Conservation (phyloP, 2,888 invertebrate genomes). For the Macaria liturata region DNA sequence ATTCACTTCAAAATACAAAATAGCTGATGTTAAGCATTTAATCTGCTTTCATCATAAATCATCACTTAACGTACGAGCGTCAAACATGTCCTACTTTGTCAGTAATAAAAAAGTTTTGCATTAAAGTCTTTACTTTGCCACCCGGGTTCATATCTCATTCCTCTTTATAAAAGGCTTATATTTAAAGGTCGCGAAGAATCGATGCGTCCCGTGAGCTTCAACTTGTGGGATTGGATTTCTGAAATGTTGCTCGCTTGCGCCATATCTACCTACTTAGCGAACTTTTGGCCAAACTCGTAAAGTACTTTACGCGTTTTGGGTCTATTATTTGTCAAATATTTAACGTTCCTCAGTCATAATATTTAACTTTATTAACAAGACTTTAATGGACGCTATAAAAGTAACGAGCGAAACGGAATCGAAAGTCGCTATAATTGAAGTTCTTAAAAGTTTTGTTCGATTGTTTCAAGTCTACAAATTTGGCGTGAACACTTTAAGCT, state of each 20-base stretch:
- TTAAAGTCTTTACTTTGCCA: neutral
- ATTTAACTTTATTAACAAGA: neutral
- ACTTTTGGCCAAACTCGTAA: constrained; percentile 23
- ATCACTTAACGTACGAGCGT: no score
- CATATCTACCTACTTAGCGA: constrained; percentile 20
- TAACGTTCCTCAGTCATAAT: constrained; percentile 3
- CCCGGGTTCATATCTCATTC: no score
- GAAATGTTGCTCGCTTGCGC: constrained; percentile 28
- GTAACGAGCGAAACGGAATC: constrained; percentile 1
- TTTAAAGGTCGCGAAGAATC: constrained; percentile 43
- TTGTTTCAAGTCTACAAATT: neutral
- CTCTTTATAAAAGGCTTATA: constrained; percentile 40
- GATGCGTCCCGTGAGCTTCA: constrained; percentile 49
- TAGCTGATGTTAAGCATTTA: no score
- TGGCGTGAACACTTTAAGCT: neutral
- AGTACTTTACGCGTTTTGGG: constrained; percentile 24
- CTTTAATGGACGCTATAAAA: constrained; percentile 1
- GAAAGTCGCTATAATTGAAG: neutral
- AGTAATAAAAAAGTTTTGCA: constrained; percentile 5
- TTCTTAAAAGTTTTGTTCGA: neutral
- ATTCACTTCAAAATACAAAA: no score
- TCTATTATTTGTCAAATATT: constrained; percentile 9
- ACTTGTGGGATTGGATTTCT: constrained; percentile 41
- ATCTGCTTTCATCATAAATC: no score
- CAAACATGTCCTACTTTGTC: neutral